Percentiles rank a stretch among this genome's conserved stretches.
Conservation (phyloP, 2,888 invertebrate genomes). For the Diplolepis rosae region DNA sequence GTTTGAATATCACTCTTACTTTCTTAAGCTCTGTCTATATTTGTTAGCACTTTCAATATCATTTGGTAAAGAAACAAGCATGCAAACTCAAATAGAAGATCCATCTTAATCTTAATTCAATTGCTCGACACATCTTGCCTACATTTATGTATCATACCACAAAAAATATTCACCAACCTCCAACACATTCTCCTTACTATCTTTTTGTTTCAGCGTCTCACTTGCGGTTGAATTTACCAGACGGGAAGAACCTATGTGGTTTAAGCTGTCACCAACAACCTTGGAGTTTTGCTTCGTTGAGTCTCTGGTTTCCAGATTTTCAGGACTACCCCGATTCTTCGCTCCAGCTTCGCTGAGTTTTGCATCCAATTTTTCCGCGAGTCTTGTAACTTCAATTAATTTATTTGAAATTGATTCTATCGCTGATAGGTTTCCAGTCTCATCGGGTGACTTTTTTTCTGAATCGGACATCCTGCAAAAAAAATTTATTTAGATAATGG, state of each 20-base stretch:
- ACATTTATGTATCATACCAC: neutral
- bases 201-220: slow-evolving; percentile 14
- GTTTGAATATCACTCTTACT: no score
- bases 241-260: neutral
- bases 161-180: slow-evolving; percentile 21
- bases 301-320: neutral
- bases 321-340: slow-evolving; percentile 55
- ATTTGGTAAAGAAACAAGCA: neutral
- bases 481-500: slow-evolving; percentile 2
- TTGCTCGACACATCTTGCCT: neutral
- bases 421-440: slow-evolving; percentile 76
- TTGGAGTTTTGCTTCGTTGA: slow-evolving; percentile 25
- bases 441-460: slow-evolving; percentile 52
- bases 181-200: slow-evolving; percentile 26
- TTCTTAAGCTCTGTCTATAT: no score
- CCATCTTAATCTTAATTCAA: neutral
- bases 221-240: neutral
- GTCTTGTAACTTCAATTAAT: slow-evolving; percentile 79
- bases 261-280: slow-evolving; percentile 14
- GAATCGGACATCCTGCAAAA: slow-evolving; percentile 63
- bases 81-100: neutral
- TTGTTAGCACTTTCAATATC: no score
- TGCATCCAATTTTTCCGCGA: slow-evolving; percentile 81
- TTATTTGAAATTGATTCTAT: slow-evolving; percentile 81
- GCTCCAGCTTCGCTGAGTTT: slow-evolving; percentile 69